Percentiles rank a stretch among this genome's conserved stretches.
These are phyloP conservation scores for Pantherophis vulpinus DNA, from an alignment of 2,797 vertebrate genomes.

Conservation along the genomic window DNA sequence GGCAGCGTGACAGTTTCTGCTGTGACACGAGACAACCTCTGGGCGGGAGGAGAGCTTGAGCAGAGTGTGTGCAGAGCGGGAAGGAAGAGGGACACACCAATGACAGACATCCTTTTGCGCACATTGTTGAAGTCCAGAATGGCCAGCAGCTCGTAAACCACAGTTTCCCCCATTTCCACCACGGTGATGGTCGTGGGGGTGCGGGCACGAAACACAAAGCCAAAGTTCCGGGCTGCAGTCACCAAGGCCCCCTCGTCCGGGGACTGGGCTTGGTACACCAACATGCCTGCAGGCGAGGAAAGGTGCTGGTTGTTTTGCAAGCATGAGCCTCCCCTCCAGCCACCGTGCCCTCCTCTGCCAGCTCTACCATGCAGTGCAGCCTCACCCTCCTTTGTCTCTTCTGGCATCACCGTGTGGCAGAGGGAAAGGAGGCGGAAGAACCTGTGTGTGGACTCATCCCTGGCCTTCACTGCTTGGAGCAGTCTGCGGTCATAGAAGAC, in stretches of 20 bases:
- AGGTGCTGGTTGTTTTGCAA: not conserved
- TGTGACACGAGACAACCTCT: accelerated
- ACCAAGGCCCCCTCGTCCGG: slow-evolving; percentile 94
- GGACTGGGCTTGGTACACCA: slow-evolving; percentile 93
- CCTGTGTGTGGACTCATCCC: slow-evolving; percentile 65
- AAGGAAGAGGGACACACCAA: slow-evolving; percentile 75
- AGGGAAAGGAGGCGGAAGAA: slow-evolving; percentile 90
- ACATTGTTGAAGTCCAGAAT: slow-evolving; percentile 92
- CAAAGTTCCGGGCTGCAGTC: slow-evolving; percentile 91
- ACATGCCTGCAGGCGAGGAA: slow-evolving; percentile 69
- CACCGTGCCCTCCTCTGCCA: not conserved
- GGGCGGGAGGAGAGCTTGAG: not conserved
- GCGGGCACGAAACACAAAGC: slow-evolving; percentile 86
- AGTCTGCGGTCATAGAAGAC: slow-evolving; percentile 84
- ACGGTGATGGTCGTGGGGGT: slow-evolving; percentile 84
- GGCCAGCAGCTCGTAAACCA: slow-evolving; percentile 83
- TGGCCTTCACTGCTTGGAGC: slow-evolving; percentile 76
- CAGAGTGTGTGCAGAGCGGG: not conserved
- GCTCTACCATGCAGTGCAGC: not conserved
- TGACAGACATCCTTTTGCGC: slow-evolving; percentile 95
- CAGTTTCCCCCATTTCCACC: slow-evolving; percentile 82
- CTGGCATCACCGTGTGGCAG: slow-evolving; percentile 93
- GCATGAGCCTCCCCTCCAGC: not conserved
- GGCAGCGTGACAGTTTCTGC: too few species aligned
- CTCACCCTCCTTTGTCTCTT: slow-evolving; percentile 88